phyloP scores from a whole-genome alignment of 2,113 vertebrate species.

The Chiloscyllium plagiosum region DNA sequence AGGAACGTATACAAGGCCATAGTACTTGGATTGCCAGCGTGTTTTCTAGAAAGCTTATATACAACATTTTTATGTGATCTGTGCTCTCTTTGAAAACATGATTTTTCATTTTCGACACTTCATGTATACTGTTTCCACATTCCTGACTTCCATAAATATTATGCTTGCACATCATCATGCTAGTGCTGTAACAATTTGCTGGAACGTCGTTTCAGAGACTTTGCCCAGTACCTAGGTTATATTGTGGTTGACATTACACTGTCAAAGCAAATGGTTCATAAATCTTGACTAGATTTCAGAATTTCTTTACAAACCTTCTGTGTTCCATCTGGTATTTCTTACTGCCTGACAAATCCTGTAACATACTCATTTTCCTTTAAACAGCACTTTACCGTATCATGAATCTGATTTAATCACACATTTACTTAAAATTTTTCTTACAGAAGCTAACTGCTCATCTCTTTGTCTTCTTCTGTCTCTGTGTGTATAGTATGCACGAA shows the following conservation, averaged over 20 bases:
- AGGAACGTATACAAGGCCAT: not conserved
- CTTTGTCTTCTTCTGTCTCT: not conserved
- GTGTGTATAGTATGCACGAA: not conserved
- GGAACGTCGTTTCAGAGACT: constrained; percentile 16
- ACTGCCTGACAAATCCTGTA: constrained; percentile 21
- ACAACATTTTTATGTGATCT: constrained; percentile 31
- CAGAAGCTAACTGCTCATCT: constrained; percentile 2
- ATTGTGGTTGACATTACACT: constrained; percentile 35
- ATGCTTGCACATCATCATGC: constrained; percentile 23
- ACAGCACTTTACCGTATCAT: not conserved
- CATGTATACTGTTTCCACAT: constrained; percentile 33
- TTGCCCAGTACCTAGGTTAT: constrained; percentile 29
- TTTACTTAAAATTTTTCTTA: not conserved
- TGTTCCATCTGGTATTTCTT: constrained; percentile 20
- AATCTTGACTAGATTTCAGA: constrained; percentile 22
- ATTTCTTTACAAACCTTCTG: constrained; percentile 17
- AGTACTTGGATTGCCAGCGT: not conserved
- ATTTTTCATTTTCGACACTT: constrained; percentile 36
- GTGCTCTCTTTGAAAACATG: constrained; percentile 34
- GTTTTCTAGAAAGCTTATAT: constrained; percentile 19
- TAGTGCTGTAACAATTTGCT: constrained; percentile 31
- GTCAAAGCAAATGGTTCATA: constrained; percentile 32
- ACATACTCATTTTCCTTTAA: constrained; percentile 20
- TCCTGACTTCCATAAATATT: constrained; percentile 35
- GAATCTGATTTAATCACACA: not conserved